phyloP scores from a whole-genome alignment of 2,113 vertebrate species.

The Podarcis cretensis region DNA sequence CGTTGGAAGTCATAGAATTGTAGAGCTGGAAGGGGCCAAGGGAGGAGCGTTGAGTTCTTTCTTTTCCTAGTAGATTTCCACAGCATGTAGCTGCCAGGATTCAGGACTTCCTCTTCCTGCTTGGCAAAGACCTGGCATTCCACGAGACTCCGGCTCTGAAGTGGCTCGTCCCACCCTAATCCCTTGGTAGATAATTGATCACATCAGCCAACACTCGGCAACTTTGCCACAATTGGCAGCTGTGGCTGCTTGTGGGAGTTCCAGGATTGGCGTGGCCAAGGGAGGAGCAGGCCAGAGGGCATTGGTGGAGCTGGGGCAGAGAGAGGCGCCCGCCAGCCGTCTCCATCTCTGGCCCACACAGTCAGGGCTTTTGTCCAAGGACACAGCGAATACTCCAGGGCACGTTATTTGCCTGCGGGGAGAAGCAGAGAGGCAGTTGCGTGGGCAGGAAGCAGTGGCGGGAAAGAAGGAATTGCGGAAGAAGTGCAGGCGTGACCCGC shows the following conservation, averaged over 20 bases:
- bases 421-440: background rate
- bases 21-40: no score
- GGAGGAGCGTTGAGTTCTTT: no score
- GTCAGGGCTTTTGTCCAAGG: background rate
- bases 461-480: background rate
- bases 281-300: background rate
- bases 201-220: background rate
- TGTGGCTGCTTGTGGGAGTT: background rate
- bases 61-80: background rate
- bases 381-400: background rate
- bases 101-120: accelerated
- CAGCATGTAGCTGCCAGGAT: background rate
- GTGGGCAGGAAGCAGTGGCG: background rate
- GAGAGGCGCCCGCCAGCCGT: background rate
- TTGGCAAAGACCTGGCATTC: background rate
- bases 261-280: background rate
- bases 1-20: no score
- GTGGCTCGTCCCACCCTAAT: background rate
- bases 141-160: accelerated
- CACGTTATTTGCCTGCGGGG: background rate
- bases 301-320: background rate
- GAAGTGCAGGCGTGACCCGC: background rate
- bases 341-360: background rate
- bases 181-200: background rate
- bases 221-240: background rate